A percentile compares a stretch with the other conserved stretches of the same genome.
Evolutionary conservation across 2,797 vertebrate genomes (phyloP).

Genomic region (Microcaecilia unicolor): DNA sequence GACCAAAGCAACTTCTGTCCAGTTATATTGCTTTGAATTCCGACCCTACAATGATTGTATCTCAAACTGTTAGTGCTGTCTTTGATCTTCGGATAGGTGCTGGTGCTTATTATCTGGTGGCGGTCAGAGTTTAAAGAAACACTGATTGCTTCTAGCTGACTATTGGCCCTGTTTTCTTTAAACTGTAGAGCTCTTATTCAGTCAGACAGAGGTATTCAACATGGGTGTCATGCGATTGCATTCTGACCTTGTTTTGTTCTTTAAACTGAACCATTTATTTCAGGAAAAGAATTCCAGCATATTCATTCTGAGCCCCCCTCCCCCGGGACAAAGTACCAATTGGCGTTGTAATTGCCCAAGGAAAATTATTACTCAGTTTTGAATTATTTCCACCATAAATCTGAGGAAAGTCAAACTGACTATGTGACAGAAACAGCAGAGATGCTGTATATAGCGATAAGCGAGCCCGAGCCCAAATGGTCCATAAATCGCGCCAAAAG

Average conservation of each 20-base stretch:
- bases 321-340: slow-evolving; percentile 66
- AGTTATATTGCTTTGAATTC: no score
- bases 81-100: no score
- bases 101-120: no score
- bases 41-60: no score
- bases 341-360: slow-evolving; percentile 61
- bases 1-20: no score
- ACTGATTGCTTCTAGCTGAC: no score
- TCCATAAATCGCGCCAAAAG: slow-evolving; percentile 55
- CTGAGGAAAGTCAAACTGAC: slow-evolving; percentile 45
- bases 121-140: no score
- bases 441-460: slow-evolving; percentile 30
- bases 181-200: slow-evolving; percentile 19
- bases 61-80: no score
- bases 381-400: slow-evolving; percentile 66
- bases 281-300: slow-evolving; percentile 45
- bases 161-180: slow-evolving; percentile 11
- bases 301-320: slow-evolving; percentile 59
- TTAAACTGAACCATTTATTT: slow-evolving; percentile 36
- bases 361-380: slow-evolving; percentile 60
- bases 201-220: slow-evolving; percentile 22
- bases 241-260: slow-evolving; percentile 60
- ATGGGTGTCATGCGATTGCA: slow-evolving; percentile 16
- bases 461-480: slow-evolving; percentile 29
- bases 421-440: slow-evolving; percentile 46